A percentile compares a stretch with the other conserved stretches of the same genome.
Evolutionary conservation across 1,140 invertebrate species (phyloP).

Genomic region (Brachionus sp.): DNA sequence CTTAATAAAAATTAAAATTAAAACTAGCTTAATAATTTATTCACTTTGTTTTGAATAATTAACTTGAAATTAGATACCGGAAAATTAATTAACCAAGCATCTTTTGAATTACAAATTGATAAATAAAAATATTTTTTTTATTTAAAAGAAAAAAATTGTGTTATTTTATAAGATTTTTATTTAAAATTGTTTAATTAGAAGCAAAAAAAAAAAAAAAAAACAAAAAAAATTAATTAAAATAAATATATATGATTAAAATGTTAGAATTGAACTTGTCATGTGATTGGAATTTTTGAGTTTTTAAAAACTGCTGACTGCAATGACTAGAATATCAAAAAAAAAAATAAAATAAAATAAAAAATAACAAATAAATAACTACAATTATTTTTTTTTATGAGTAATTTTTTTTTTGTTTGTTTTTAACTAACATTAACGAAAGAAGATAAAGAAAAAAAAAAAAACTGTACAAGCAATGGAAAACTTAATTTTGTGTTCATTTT

Average conservation of each 20-base stretch:
- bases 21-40: not conserved
- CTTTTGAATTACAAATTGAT: not conserved
- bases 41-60: not conserved
- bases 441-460: constrained; percentile 10
- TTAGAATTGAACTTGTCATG: not conserved
- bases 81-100: not conserved
- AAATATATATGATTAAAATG: not conserved
- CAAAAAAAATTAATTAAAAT: not conserved
- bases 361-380: constrained; percentile 17
- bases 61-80: not conserved
- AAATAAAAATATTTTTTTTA: not conserved
- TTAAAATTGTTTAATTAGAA: not conserved
- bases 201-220: not conserved
- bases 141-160: not conserved
- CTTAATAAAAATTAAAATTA: not conserved
- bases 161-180: not conserved
- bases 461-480: constrained; percentile 16
- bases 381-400: not conserved
- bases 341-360: not conserved
- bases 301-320: not conserved
- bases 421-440: not conserved
- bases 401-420: not conserved
- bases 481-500: not conserved
- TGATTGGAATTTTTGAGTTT: not conserved
- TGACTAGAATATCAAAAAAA: not conserved